These are phyloP conservation scores for Brachionus manjavacas DNA, from an alignment of 1,140 invertebrate genomes.

Conservation along the genomic window DNA sequence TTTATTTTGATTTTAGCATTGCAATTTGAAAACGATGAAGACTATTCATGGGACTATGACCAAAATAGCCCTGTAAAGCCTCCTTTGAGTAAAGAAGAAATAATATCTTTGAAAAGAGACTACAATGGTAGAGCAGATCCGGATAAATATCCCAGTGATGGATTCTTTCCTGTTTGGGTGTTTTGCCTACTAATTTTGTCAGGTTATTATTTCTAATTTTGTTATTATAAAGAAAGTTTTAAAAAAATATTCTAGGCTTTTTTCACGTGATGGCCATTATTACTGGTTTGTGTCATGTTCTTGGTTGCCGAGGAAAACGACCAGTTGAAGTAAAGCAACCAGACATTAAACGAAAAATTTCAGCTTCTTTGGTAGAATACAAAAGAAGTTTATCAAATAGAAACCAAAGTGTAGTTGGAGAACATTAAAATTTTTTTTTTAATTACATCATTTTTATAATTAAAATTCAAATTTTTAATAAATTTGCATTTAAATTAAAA, in stretches of 20 bases:
- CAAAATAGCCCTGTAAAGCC: not conserved
- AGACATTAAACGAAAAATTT: not conserved
- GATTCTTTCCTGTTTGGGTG: constrained; percentile 5
- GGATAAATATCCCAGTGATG: constrained; percentile 16
- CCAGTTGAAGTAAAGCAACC: not conserved
- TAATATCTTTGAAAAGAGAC: not conserved
- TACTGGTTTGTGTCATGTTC: not conserved
- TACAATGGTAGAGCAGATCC: not conserved
- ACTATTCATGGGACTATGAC: constrained; percentile 21
- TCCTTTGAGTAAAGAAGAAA: not conserved
- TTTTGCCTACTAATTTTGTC: not conserved
- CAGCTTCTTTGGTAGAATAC: not conserved
- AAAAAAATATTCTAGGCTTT: not conserved
- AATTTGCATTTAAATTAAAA: constrained; percentile 42
- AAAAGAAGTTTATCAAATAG: not conserved
- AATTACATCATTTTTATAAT: constrained; percentile 25
- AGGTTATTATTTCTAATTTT: not conserved
- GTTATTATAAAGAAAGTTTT: not conserved
- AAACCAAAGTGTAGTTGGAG: not conserved
- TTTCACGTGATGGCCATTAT: not conserved
- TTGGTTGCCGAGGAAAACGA: constrained; percentile 9
- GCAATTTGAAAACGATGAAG: not conserved
- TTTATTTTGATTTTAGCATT: not conserved
- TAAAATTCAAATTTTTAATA: constrained; percentile 10
- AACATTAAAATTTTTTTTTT: not conserved